A percentile compares a stretch with the other conserved stretches of the same genome.
Conservation (phyloP, 2,888 invertebrate genomes). For the Choristoneura rosaceana region DNA sequence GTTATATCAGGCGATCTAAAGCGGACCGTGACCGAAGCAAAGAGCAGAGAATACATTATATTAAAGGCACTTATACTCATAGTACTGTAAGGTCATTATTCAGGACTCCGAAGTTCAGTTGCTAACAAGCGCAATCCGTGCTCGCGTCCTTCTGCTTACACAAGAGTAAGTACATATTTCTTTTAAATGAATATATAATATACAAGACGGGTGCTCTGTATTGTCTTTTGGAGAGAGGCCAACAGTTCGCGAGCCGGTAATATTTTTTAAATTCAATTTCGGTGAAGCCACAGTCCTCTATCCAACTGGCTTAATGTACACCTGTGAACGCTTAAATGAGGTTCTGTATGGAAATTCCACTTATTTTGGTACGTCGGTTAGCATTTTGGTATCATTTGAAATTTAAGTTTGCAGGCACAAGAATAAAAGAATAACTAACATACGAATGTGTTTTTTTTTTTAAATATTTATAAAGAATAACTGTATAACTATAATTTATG, state of each 20-base stretch:
- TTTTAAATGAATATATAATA: slow-evolving; percentile 73
- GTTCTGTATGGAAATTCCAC: slow-evolving; percentile 55
- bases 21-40: slow-evolving; percentile 16
- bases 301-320: slow-evolving; percentile 82
- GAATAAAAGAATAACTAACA: not conserved
- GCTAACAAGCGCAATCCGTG: slow-evolving; percentile 61
- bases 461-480: no score
- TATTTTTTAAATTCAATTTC: slow-evolving; percentile 86
- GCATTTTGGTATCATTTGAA: slow-evolving; percentile 11
- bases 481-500: no score
- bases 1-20: slow-evolving; percentile 19
- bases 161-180: slow-evolving; percentile 68
- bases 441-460: no score
- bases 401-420: not conserved
- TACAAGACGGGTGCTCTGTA: slow-evolving; percentile 70
- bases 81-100: slow-evolving; percentile 49
- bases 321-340: slow-evolving; percentile 82
- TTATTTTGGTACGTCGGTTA: slow-evolving; percentile 23
- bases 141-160: slow-evolving; percentile 56
- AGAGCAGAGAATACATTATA: slow-evolving; percentile 25
- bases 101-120: slow-evolving; percentile 49
- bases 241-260: slow-evolving; percentile 79
- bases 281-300: slow-evolving; percentile 80
- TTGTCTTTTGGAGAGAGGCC: slow-evolving; percentile 83
- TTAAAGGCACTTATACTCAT: slow-evolving; percentile 22